A percentile compares a stretch with the other conserved stretches of the same genome.
Conservation (phyloP, 2,113 vertebrate species). For the Phrynocephalus versicolor region DNA sequence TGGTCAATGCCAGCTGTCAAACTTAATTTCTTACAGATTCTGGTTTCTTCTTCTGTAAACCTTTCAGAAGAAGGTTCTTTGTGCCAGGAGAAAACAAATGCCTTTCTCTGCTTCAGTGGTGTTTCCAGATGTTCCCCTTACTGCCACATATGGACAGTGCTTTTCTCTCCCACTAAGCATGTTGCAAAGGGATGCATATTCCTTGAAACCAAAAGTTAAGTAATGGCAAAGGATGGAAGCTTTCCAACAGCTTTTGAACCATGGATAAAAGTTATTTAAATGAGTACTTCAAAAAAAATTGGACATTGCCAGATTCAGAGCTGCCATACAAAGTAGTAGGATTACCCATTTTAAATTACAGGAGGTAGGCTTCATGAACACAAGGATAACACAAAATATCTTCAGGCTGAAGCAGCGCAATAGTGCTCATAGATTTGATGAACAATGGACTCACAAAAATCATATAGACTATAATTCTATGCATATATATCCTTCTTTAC, state of each 20-base stretch:
- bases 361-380: slow-evolving; percentile 16
- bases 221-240: slow-evolving; percentile 39
- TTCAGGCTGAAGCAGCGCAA: neutral
- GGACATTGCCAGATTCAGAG: slow-evolving; percentile 46
- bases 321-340: slow-evolving; percentile 16
- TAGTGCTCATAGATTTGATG: too few species aligned
- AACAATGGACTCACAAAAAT: neutral
- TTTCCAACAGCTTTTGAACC: slow-evolving; percentile 39
- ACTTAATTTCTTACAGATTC: slow-evolving; percentile 70
- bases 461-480: neutral
- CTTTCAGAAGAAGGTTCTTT: slow-evolving; percentile 69
- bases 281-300: slow-evolving; percentile 38
- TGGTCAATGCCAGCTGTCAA: slow-evolving; percentile 67
- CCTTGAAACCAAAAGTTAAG: slow-evolving; percentile 49
- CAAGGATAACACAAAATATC: slow-evolving; percentile 23
- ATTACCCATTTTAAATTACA: slow-evolving; percentile 30
- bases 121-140: slow-evolving; percentile 69
- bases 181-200: slow-evolving; percentile 53
- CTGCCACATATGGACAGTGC: slow-evolving; percentile 33
- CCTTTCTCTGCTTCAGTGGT: slow-evolving; percentile 61
- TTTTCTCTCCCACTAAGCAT: slow-evolving; percentile 54
- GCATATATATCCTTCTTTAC: too few species aligned
- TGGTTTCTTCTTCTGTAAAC: slow-evolving; percentile 68
- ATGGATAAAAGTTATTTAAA: slow-evolving; percentile 57
- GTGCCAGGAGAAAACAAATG: slow-evolving; percentile 67